Conservation (phyloP, 2,888 invertebrate genomes). For the Ophion obscuratus region DNA sequence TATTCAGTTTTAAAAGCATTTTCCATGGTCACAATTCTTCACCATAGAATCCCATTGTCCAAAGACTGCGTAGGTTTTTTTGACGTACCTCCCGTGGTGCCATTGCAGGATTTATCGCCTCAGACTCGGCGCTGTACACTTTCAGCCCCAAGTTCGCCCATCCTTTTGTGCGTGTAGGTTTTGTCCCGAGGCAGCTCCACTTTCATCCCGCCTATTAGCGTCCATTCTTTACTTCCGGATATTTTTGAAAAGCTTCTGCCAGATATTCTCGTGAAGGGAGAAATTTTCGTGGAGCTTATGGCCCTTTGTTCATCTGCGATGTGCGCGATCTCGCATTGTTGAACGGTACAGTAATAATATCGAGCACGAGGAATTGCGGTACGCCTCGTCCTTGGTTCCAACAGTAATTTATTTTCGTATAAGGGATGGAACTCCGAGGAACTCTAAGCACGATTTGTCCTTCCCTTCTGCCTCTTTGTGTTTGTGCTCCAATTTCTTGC, state of each 20-base stretch:
- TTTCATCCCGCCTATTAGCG: neutral
- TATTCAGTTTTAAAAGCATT: no score
- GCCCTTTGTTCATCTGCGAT: no score
- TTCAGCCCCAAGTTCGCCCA: conserved; percentile 7
- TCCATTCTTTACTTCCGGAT: conserved; percentile 31
- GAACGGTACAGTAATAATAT: conserved; percentile 10
- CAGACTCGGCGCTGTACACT: neutral
- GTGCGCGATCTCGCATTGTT: neutral
- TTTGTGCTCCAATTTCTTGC: neutral
- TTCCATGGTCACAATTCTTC: neutral
- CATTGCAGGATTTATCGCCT: conserved; percentile 21
- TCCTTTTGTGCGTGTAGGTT: neutral
- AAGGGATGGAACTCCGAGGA: neutral
- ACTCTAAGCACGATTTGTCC: neutral
- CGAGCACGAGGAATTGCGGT: conserved; percentile 29
- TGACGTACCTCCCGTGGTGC: neutral
- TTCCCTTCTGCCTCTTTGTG: neutral
- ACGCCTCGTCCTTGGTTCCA: conserved; percentile 20
- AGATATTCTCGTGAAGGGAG: conserved; percentile 24
- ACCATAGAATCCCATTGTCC: neutral
- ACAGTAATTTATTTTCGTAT: conserved; percentile 48
- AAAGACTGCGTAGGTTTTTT: neutral
- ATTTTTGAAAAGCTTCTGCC: conserved; percentile 42
- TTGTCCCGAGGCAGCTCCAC: neutral
- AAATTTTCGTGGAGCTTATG: neutral